Evolutionary conservation across 1,140 invertebrate genomes (phyloP).

Genomic region (Heliconius melpomene): DNA sequence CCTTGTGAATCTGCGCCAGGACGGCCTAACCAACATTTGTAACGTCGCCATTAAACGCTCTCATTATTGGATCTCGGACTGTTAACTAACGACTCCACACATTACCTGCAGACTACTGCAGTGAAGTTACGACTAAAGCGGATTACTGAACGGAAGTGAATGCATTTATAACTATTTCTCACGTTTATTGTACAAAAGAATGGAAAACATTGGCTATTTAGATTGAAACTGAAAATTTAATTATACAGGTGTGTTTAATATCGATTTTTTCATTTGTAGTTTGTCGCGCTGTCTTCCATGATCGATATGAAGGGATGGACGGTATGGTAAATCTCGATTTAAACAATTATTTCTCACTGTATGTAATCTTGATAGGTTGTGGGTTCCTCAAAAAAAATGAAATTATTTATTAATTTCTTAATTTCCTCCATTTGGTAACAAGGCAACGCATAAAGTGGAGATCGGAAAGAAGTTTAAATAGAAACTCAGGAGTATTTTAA

Average conservation of each 20-base stretch:
- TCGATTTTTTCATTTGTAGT: neutral
- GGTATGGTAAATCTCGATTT: neutral
- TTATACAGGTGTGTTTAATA: neutral
- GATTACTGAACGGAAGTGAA: neutral
- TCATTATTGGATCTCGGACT: conserved; percentile 13
- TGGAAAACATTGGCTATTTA: neutral
- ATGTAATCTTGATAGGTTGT: too few relatives aligned
- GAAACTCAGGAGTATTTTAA: too few relatives aligned
- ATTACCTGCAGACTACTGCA: conserved; percentile 10
- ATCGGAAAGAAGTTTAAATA: too few relatives aligned
- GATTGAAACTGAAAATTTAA: neutral
- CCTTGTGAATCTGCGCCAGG: too few relatives aligned
- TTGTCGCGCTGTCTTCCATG: neutral
- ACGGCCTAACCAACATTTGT: neutral
- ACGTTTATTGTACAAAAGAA: neutral
- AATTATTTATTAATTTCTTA: too few relatives aligned
- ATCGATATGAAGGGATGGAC: neutral
- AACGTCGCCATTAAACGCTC: conserved; percentile 15
- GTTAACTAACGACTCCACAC: conserved; percentile 13
- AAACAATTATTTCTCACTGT: conserved; percentile 36
- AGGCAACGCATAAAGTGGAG: too few relatives aligned
- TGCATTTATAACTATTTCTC: conserved; percentile 1
- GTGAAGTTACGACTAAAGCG: conserved; percentile 8
- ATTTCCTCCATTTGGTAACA: too few relatives aligned
- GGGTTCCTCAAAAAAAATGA: too few relatives aligned